phyloP scores from a whole-genome alignment of 2,888 invertebrate genomes.

The Lagria hirta region DNA sequence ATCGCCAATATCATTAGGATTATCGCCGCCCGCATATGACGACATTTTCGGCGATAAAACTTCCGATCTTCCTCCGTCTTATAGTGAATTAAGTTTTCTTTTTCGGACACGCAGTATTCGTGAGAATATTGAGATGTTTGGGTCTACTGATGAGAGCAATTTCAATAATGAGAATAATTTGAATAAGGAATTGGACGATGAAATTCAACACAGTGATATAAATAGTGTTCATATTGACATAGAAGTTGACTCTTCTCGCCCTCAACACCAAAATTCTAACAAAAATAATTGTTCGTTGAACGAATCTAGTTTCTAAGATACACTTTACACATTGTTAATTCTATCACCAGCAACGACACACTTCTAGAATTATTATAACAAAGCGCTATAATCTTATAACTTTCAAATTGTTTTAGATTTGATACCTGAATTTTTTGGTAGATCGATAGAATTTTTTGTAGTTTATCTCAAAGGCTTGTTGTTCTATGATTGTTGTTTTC shows the following conservation, averaged over 20 bases:
- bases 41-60: slow-evolving; percentile 54
- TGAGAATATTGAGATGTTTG: slow-evolving; percentile 18
- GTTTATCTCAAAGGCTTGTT: slow-evolving; percentile 15
- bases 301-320: slow-evolving; percentile 23
- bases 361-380: neutral
- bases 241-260: slow-evolving; percentile 14
- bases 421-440: neutral
- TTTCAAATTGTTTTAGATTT: neutral
- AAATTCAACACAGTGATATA: slow-evolving; percentile 1
- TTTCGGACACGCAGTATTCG: slow-evolving; percentile 27
- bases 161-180: slow-evolving; percentile 28
- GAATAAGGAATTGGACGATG: slow-evolving; percentile 27
- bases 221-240: slow-evolving; percentile 12
- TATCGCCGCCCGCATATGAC: slow-evolving; percentile 59
- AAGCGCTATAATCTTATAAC: neutral
- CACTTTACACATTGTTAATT: slow-evolving; percentile 10
- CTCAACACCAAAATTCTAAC: slow-evolving; percentile 8
- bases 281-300: slow-evolving; percentile 14
- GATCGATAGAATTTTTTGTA: slow-evolving; percentile 8
- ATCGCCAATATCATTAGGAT: slow-evolving; percentile 54
- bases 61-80: slow-evolving; percentile 50
- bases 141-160: slow-evolving; percentile 3
- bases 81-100: slow-evolving; percentile 50
- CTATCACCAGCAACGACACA: neutral
- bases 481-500: slow-evolving; percentile 13